Base-by-base conservation (phyloP, 2,797 vertebrate species). In the Poeciliopsis gracilis region DNA sequence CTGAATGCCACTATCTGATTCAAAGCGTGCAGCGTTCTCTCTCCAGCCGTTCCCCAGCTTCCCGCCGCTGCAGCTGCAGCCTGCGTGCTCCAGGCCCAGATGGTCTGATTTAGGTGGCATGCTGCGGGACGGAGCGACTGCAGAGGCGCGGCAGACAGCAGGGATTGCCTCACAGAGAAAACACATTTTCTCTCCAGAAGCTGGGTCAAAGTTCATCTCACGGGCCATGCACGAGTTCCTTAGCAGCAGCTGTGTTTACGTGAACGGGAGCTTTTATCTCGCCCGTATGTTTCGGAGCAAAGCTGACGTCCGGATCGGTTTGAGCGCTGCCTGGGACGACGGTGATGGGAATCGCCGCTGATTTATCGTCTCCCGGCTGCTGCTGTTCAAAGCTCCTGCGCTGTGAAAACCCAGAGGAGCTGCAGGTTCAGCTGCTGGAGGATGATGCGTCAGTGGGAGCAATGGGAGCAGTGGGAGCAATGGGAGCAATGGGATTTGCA, bases 181-280 rank as follows among this genome's bases (percentile, higher is more conserved):
- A 69, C 67, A 57, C 70, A 79, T 84, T 88, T 89, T 88, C 84
- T 88, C 77, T 75, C 75, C 75, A 77, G 77, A 79, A 71, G 77
- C 76, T 66, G 91, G 84, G 95, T 86, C 93, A 94, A 75, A 93
- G 94, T 93, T 92, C 92, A 91, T 80, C 91, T 92, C 87, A 94
- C 95, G 94, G 91, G 91, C 93, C 91, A 94, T 83, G 88, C 93
- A 90, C 92, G 94, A 96, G 88, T 96, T 96, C 94, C 93, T 95
- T 86, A 86, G 90, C 94, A 94, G 94, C 96, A 97, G 95, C 95
- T 97, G 96, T 97, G 95, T 96, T 97, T 97, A 96, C 91, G 95
- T 93, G 94, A 93, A 88, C 88, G 90, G 67, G 93, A 90, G 85
- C 91, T 96, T 94, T 95, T 87, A 95, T 95, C 93, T 93, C 79